Evolutionary conservation across 2,797 vertebrate species (phyloP).

Genomic region (Chlorospingus semifuscus): DNA sequence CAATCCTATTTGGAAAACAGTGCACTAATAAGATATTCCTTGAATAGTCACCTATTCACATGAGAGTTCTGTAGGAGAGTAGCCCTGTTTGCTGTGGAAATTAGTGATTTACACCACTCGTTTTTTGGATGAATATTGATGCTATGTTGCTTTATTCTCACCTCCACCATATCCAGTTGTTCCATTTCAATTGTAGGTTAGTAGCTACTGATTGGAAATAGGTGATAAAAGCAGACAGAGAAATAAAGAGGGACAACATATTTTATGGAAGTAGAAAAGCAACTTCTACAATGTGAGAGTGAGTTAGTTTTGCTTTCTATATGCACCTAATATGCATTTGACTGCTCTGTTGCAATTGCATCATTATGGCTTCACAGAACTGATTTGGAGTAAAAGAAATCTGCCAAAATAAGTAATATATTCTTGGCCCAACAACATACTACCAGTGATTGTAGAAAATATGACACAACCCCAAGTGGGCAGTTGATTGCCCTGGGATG

Average conservation of each 20-base stretch:
- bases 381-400: not conserved
- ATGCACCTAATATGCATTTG: not conserved
- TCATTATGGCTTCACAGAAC: not conserved
- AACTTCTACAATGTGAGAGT: not conserved
- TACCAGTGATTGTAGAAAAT: not conserved
- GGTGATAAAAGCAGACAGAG: not conserved
- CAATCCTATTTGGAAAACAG: not conserved
- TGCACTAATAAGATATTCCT: not conserved
- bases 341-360: not conserved
- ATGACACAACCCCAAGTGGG: fast-evolving
- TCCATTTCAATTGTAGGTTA: not conserved
- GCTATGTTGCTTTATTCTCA: not conserved
- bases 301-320: not conserved
- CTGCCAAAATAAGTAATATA: not conserved
- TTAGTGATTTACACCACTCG: not conserved
- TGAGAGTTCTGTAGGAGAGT: not conserved
- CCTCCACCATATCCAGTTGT: not conserved
- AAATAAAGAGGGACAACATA: not conserved
- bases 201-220: not conserved
- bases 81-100: not conserved
- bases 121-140: not conserved
- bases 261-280: not conserved
- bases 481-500: not conserved
- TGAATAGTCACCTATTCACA: not conserved
- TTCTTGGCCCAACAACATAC: not conserved